Evolutionary conservation across 2,797 vertebrate genomes (phyloP).

Genomic region (Gymnoscopelus braueri): DNA sequence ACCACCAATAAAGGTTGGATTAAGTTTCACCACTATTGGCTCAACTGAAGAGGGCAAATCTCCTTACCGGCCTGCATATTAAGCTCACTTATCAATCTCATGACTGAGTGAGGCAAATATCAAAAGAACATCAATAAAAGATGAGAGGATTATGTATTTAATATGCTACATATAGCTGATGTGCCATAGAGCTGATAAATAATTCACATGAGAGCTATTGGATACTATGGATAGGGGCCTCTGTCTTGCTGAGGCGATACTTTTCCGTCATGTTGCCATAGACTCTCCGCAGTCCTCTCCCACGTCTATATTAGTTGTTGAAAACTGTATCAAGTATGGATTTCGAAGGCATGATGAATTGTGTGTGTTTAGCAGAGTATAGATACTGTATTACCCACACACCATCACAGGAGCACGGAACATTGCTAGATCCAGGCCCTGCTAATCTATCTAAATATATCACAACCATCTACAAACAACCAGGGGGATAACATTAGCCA

Average conservation of each 20-base stretch:
- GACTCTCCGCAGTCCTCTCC: slow-evolving; percentile 16
- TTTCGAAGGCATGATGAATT: slow-evolving; percentile 23
- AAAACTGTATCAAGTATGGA: slow-evolving; percentile 30
- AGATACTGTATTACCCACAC: too few relatives aligned
- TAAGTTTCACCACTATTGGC: slow-evolving; percentile 46
- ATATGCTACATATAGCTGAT: slow-evolving; percentile 66
- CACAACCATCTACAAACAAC: slow-evolving; percentile 17
- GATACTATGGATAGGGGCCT: slow-evolving; percentile 15
- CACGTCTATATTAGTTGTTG: slow-evolving; percentile 12
- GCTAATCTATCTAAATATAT: slow-evolving; percentile 18
- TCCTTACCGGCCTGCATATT: slow-evolving; percentile 27
- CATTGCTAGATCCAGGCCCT: background rate
- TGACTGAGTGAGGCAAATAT: slow-evolving; percentile 29
- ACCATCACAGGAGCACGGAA: background rate
- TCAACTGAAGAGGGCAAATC: slow-evolving; percentile 37
- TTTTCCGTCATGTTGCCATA: slow-evolving; percentile 40
- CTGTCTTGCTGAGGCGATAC: slow-evolving; percentile 59
- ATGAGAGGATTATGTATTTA: slow-evolving; percentile 67
- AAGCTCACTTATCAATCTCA: slow-evolving; percentile 42
- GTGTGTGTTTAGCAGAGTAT: background rate
- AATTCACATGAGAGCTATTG: slow-evolving; percentile 62
- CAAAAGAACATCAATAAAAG: slow-evolving; percentile 65
- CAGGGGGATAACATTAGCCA: slow-evolving; percentile 15
- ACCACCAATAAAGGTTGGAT: background rate
- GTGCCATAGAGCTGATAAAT: slow-evolving; percentile 62